Conservation (phyloP, 2,888 invertebrate species). For the Andrena bicolor region DNA sequence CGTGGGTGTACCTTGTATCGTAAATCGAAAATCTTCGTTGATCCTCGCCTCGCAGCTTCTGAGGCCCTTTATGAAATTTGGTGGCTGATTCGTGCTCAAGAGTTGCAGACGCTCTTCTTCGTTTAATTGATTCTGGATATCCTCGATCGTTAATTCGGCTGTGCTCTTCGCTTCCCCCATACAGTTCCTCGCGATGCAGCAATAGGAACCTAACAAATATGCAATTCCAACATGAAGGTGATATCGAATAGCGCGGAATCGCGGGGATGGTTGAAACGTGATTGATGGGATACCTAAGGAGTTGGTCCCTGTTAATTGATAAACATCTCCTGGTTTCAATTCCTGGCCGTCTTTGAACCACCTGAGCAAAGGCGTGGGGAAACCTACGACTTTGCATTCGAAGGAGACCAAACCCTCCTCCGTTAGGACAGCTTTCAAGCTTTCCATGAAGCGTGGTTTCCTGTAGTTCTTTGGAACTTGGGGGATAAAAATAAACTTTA, state of each 20-base stretch:
- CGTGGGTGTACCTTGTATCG: conserved; percentile 89
- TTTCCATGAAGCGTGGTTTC: conserved; percentile 96
- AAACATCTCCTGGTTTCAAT: conserved; percentile 96
- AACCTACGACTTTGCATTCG: conserved; percentile 97
- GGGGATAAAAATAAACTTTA: not conserved
- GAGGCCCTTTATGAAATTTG: conserved; percentile 92
- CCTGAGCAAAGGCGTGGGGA: conserved; percentile 93
- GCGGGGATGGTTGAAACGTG: too few species aligned
- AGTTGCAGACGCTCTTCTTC: conserved; percentile 93
- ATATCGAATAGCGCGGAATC: conserved; percentile 20
- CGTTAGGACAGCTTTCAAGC: conserved; percentile 94
- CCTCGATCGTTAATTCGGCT: conserved; percentile 95
- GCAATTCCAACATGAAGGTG: not conserved
- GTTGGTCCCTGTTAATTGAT: conserved; percentile 95
- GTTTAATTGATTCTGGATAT: conserved; percentile 95
- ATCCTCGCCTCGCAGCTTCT: conserved; percentile 94
- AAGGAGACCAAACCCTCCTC: conserved; percentile 97
- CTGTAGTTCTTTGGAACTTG: conserved; percentile 95
- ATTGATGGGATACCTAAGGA: conserved; percentile 87
- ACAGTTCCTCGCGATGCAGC: conserved; percentile 95
- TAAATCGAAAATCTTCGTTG: conserved; percentile 92
- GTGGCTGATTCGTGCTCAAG: conserved; percentile 92
- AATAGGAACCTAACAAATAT: conserved; percentile 89
- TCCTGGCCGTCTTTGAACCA: conserved; percentile 98
- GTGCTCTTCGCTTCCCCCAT: conserved; percentile 96